Evolutionary conservation across 2,888 invertebrate species (phyloP), one percentile per base, ranked within the genome.

Genomic region (Desoria tigrina): DNA sequence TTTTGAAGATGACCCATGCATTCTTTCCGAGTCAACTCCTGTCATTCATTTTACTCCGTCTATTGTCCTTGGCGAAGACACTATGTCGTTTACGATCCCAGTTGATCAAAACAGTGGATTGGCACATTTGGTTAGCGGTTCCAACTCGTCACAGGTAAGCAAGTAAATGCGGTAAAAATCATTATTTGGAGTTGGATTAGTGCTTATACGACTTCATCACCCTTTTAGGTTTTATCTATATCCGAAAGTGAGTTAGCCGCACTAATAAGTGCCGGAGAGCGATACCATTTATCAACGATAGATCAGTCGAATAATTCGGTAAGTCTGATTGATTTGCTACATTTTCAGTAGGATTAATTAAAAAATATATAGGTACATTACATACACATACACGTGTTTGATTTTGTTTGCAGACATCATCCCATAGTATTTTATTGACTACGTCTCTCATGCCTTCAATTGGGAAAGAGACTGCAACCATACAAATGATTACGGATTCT

Each of bases 31-130:
- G 6, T 57, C 62, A 23, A 16, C 62, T 42, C 50, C 56, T 37
- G 53, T 57, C n/a, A 42, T 39, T 45, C 49, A 37, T 54, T 63
- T 37, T 42, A 42, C 18, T 26, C 61, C 69, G 14, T 65, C 69
- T 0, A 61, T 66, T 37, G 53, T 67, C 24, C 21, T 69, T 14
- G 55, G 58, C 1, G 66, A 66, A 42, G 69, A 69, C 14, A 51
- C 66, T 6, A 23, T 61, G 16, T 50, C 65, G 21, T 63, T 65
- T 42, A 63, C 55, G 42, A 67, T 70, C 65, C 67, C 70, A 23
- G 50, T 65, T 14, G 62, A 67, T 32, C 62, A 65, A 42, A 55
- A 61, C 24, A 57, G 39, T 42, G 53, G 42, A 51, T 49, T 69
- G 11, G 37, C 60, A 1, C 69, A 69, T 14, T 55, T 69, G 16